Percentiles rank a stretch among this genome's conserved stretches.
These are phyloP conservation scores for Alosa alosa DNA, from an alignment of 2,113 vertebrate genomes.

Conservation along the genomic window DNA sequence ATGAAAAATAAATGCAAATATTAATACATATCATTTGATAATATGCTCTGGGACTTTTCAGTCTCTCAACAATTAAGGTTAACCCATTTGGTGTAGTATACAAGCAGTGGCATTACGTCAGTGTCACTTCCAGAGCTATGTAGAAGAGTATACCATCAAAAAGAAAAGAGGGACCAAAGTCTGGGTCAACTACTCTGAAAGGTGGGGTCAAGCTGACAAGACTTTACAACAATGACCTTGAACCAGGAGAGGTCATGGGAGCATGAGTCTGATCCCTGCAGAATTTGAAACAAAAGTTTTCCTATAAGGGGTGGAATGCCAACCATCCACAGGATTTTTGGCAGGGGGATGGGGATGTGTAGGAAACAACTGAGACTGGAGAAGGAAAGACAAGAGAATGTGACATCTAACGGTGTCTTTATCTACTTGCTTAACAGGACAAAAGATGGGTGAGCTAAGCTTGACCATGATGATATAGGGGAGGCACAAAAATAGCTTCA, in stretches of 20 bases:
- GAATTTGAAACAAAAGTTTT: background rate
- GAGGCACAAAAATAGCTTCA: no score
- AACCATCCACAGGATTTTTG: background rate
- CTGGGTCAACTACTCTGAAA: constrained; percentile 1
- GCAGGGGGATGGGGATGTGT: background rate
- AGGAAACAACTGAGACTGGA: background rate
- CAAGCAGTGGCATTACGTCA: background rate
- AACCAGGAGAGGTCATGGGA: background rate
- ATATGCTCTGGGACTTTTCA: background rate
- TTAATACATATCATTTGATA: background rate
- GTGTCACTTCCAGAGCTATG: background rate
- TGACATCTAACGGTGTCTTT: background rate
- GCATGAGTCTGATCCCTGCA: background rate
- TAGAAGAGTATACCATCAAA: background rate
- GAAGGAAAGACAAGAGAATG: background rate
- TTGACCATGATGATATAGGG: no score
- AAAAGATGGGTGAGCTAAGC: background rate
- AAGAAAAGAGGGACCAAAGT: background rate
- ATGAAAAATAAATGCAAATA: background rate
- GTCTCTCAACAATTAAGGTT: background rate
- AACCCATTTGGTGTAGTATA: background rate
- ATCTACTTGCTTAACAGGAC: background rate
- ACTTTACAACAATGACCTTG: constrained; percentile 15
- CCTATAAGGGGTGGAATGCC: background rate
- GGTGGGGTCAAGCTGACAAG: constrained; percentile 1